A percentile compares a stretch with the other conserved stretches of the same genome.
phyloP scores from a whole-genome alignment of 1,140 invertebrate species.

The Halesus radiatus region DNA sequence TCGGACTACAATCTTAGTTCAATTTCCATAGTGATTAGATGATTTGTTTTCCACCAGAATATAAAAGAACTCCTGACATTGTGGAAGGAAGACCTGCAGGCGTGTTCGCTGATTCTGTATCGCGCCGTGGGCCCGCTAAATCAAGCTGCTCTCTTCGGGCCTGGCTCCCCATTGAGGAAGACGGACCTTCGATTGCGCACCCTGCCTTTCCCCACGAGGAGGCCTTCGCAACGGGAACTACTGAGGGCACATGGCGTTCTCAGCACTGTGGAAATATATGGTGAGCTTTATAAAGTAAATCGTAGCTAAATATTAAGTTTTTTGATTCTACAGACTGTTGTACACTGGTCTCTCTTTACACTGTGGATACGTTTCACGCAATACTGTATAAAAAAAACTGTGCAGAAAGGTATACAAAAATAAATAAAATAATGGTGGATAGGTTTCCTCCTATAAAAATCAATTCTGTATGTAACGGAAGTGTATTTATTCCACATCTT shows the following conservation, averaged over 20 bases:
- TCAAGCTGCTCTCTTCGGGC: conserved; percentile 80
- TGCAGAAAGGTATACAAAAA: no score
- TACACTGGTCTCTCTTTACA: no score
- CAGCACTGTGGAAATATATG: conserved; percentile 81
- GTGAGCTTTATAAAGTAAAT: conserved; percentile 67
- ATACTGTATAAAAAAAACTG: no score
- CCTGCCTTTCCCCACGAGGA: conserved; percentile 86
- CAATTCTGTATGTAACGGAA: no score
- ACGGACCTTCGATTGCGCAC: conserved; percentile 77
- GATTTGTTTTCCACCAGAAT: conserved; percentile 73
- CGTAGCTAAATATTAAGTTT: no score
- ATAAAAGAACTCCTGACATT: conserved; percentile 80
- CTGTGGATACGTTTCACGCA: no score
- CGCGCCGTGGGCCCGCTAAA: conserved; percentile 83
- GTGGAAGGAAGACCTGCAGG: conserved; percentile 78
- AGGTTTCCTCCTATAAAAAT: no score
- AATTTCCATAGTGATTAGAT: no score
- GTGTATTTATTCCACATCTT: no score
- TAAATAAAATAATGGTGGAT: no score
- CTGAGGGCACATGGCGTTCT: conserved; percentile 82
- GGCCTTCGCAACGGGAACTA: conserved; percentile 87
- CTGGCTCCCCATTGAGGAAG: conserved; percentile 79
- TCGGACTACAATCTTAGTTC: no score
- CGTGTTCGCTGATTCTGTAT: conserved; percentile 84
- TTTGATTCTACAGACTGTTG: no score